Evolutionary conservation across 2,113 vertebrate species (phyloP), one percentile per base, ranked within the genome.

Genomic region (Polyodon spathula): DNA sequence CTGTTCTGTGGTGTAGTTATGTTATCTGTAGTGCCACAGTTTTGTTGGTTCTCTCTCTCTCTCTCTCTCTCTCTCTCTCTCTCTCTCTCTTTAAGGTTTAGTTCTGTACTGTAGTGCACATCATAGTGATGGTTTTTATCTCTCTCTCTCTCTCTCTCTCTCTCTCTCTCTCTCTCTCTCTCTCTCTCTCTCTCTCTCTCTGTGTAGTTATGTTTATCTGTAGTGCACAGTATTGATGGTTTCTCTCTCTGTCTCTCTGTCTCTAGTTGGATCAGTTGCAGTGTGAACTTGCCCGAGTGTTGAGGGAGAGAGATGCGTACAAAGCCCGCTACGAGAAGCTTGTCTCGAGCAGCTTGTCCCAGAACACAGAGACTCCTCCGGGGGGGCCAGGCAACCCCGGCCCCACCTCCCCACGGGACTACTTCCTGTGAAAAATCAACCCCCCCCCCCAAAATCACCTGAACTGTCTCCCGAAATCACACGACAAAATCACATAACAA

Each of bases 251-350:
- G 7, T 56, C 51, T 56, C 11, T 43, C 44, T 40, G 42, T 64
- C 57, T 40, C 56, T 40, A 89, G 86, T 57, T 89, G 77, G 85
- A 89, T 5, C 84, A 88, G 73, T 73, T 89, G 8, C 85, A 87
- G 75, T 84, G 82, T 12, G 86, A 88, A 69, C 79, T 89, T 61
- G 81, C 78, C 16, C 80, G 81, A 8, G 85, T 88, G 55, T 68
- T 89, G 65, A 71, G 83, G 67, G 85, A 89, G 69, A 69, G 86
- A 61, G 86, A 89, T 68, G 72, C 85, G 66, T 89, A 89, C 79
- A 89, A 89, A 71, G 77, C 86, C 58, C 85, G 85, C 46, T 89
- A 86, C 12, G 86, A 89, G 81, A 88, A 88, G 74, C 83, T 89
- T 40, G 70, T 86, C 66, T 71, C 72, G 67, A 44, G 12, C 7